These are phyloP conservation scores for Ruditapes philippinarum DNA, from an alignment of 1,140 invertebrate species.

Conservation along the genomic window DNA sequence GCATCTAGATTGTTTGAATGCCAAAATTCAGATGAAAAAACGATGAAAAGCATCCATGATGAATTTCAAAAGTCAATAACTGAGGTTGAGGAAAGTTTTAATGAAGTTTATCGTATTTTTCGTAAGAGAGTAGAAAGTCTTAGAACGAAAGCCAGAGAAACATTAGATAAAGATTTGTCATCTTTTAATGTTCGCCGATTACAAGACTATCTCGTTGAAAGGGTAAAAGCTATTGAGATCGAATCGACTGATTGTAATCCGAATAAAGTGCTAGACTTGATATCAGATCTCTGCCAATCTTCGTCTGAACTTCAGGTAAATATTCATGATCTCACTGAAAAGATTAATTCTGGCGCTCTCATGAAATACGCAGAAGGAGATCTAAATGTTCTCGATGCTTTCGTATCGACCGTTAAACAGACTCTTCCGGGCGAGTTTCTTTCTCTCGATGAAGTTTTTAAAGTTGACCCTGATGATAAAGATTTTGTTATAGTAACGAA, in stretches of 20 bases:
- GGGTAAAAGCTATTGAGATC: slow-evolving; percentile 23
- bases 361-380: slow-evolving; percentile 59
- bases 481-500: slow-evolving; percentile 52
- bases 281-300: slow-evolving; percentile 23
- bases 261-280: neutral
- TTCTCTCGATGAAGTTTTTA: slow-evolving; percentile 1
- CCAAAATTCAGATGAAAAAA: neutral
- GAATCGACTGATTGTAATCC: neutral
- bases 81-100: slow-evolving; percentile 50
- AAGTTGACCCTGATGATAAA: slow-evolving; percentile 29
- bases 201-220: slow-evolving; percentile 27
- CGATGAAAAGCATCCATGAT: slow-evolving; percentile 15
- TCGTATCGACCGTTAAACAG: slow-evolving; percentile 20
- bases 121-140: slow-evolving; percentile 12
- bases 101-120: slow-evolving; percentile 34
- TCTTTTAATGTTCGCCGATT: neutral
- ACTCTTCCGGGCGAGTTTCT: slow-evolving; percentile 19
- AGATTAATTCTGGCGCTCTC: slow-evolving; percentile 27
- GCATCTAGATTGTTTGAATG: slow-evolving; percentile 4
- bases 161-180: slow-evolving; percentile 12
- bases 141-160: slow-evolving; percentile 40
- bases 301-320: slow-evolving; percentile 51
- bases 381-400: slow-evolving; percentile 43
- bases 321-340: slow-evolving; percentile 33
- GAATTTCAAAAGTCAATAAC: slow-evolving; percentile 48